phyloP scores from a whole-genome alignment of 2,888 invertebrate species.

The Spatulosminthurus flaviceps region DNA sequence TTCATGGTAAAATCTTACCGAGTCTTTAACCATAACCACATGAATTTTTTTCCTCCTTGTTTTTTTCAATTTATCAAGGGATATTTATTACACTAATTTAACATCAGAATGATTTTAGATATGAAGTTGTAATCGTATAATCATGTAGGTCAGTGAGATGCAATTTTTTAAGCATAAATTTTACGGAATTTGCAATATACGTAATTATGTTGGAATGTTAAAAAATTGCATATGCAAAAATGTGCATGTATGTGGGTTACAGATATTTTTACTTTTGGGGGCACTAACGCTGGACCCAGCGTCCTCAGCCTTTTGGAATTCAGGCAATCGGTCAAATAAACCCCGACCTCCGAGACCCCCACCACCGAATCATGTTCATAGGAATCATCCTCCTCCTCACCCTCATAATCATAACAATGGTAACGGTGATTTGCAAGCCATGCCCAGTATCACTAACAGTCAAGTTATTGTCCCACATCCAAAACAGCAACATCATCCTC shows the following conservation, averaged over 20 bases:
- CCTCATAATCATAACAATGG: not conserved
- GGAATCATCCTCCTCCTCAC: not conserved
- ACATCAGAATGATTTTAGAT: too few relatives aligned
- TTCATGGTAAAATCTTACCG: not conserved
- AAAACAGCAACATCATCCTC: conserved; percentile 27
- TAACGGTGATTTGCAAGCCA: conserved; percentile 15
- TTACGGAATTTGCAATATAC: too few relatives aligned
- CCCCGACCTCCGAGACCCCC: conserved; percentile 7
- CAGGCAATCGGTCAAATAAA: conserved; percentile 25
- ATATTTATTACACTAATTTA: too few relatives aligned
- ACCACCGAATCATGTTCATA: conserved; percentile 14
- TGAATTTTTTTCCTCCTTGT: too few relatives aligned
- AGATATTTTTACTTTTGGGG: conserved; percentile 36
- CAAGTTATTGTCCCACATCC: conserved; percentile 23
- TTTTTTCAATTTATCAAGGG: too few relatives aligned
- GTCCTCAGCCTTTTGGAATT: conserved; percentile 24
- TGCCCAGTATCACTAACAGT: conserved; percentile 34
- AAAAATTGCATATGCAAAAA: not conserved
- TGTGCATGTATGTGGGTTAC: not conserved
- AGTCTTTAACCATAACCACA: too few relatives aligned
- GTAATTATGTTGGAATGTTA: not conserved
- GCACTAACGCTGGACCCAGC: conserved; percentile 14
- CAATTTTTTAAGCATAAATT: too few relatives aligned
- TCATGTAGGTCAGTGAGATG: too few relatives aligned
- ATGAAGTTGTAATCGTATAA: too few relatives aligned